A percentile compares a stretch with the other conserved stretches of the same genome.
These are phyloP conservation scores for Triplophysa dalaica DNA, from an alignment of 2,113 vertebrate species.

Conservation along the genomic window DNA sequence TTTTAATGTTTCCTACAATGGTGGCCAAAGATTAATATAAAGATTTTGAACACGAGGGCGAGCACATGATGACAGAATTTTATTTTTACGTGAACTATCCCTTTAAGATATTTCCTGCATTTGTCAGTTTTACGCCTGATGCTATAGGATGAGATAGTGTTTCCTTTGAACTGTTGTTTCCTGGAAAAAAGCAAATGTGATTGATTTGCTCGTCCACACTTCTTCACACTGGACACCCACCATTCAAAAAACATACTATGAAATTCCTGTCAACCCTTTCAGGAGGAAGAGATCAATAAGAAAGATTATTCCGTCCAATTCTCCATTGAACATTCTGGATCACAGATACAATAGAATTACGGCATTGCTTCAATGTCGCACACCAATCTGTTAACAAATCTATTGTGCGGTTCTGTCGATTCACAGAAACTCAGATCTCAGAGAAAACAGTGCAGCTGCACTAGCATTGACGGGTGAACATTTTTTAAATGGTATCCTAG, in stretches of 20 bases:
- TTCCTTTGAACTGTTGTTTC: background rate
- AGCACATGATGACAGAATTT: no score
- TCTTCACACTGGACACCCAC: background rate
- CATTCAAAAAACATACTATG: background rate
- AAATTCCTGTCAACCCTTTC: background rate
- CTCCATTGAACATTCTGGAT: background rate
- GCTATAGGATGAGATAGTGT: background rate
- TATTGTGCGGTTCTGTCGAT: background rate
- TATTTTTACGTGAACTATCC: no score
- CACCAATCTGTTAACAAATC: background rate
- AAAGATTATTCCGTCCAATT: background rate
- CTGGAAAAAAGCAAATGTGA: background rate
- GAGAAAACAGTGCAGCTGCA: no score
- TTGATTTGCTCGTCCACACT: background rate
- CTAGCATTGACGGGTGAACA: no score
- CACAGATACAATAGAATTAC: background rate
- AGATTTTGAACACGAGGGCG: no score
- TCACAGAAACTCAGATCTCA: no score
- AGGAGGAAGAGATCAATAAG: background rate
- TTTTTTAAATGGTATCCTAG: no score
- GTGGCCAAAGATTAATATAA: no score
- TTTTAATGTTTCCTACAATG: no score
- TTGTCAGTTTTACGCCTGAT: background rate
- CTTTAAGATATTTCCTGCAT: background rate
- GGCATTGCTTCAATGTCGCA: background rate